phyloP scores from a whole-genome alignment of 1,140 invertebrate genomes.

The Bombus turneri region DNA sequence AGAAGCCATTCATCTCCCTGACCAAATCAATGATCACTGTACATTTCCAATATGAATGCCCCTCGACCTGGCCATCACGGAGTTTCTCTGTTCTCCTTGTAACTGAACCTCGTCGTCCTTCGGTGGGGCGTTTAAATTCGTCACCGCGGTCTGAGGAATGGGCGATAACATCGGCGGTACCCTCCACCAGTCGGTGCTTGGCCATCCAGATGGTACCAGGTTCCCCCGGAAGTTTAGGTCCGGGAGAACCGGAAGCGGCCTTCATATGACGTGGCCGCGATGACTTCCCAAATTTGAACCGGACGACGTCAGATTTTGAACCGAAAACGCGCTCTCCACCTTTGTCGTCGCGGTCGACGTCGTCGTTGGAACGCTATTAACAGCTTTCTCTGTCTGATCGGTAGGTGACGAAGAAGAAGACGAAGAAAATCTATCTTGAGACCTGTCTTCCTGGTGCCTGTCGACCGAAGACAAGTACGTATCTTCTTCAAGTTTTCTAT shows the following conservation, averaged over 20 bases:
- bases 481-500: constrained; percentile 66
- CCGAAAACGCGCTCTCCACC: constrained; percentile 75
- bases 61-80: constrained; percentile 52
- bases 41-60: constrained; percentile 58
- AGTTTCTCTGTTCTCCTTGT: constrained; percentile 59
- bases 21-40: constrained; percentile 45
- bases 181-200: constrained; percentile 79
- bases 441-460: constrained; percentile 70
- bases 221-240: constrained; percentile 82
- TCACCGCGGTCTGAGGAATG: constrained; percentile 71
- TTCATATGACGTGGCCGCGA: constrained; percentile 89
- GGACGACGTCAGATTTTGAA: constrained; percentile 78
- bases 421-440: constrained; percentile 73
- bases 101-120: constrained; percentile 63
- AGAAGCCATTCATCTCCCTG: neutral
- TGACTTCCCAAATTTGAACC: constrained; percentile 66
- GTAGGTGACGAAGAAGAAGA: constrained; percentile 66
- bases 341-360: constrained; percentile 30
- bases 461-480: constrained; percentile 49
- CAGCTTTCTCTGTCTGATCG: constrained; percentile 48
- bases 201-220: constrained; percentile 75
- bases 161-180: constrained; percentile 77
- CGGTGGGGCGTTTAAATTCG: constrained; percentile 61
- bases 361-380: constrained; percentile 50
- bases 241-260: constrained; percentile 90